Percentiles rank a stretch among this genome's conserved stretches.
Conservation (phyloP, 2,797 vertebrate species). For the Lithobates pipiens region DNA sequence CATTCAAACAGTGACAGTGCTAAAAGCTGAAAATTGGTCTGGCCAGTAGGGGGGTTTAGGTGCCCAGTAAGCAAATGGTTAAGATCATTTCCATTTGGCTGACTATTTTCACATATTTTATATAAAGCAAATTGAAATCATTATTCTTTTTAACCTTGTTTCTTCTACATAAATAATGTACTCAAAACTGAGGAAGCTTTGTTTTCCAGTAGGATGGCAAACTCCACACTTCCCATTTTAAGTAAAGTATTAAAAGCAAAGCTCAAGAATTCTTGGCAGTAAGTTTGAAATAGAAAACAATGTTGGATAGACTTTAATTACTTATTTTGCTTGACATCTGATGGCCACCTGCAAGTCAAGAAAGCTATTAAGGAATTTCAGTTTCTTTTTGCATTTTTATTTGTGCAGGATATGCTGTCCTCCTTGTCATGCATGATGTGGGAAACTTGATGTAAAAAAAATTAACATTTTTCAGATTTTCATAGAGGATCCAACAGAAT, state of each 20-base stretch:
- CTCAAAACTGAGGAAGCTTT: not conserved
- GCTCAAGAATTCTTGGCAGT: not conserved
- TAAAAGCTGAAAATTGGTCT: no score
- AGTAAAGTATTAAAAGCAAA: not conserved
- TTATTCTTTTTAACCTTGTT: not conserved
- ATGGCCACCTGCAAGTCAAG: conserved; percentile 34
- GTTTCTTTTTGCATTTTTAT: conserved; percentile 13
- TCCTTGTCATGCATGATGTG: conserved; percentile 13
- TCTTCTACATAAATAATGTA: not conserved
- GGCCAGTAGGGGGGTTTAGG: no score
- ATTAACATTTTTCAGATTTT: not conserved
- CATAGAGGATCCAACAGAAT: not conserved
- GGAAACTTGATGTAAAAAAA: not conserved
- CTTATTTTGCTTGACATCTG: conserved; percentile 12
- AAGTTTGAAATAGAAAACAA: not conserved
- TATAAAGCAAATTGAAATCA: no score
- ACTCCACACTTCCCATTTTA: no score
- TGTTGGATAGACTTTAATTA: conserved; percentile 6
- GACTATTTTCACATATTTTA: no score
- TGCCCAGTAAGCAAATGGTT: no score
- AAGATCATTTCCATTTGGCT: no score
- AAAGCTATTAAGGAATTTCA: conserved; percentile 18
- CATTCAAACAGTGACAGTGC: no score
- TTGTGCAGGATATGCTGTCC: conserved; percentile 6
- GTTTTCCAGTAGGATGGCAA: not conserved